A percentile compares a stretch with the other conserved stretches of the same genome.
Evolutionary conservation across 2,888 invertebrate species (phyloP).

Genomic region (Napeogenes sylphis): DNA sequence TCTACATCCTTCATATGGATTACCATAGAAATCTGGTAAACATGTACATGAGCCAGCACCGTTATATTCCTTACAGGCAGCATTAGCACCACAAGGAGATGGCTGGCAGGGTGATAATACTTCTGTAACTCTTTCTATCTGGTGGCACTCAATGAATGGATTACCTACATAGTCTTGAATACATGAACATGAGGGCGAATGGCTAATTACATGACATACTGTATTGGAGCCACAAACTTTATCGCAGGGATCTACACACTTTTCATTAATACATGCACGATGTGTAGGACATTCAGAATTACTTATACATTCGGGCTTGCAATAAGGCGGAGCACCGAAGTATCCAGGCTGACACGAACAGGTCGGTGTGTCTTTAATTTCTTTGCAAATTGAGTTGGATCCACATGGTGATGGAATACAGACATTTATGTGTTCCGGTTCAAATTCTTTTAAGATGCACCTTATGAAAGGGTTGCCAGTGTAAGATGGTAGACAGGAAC

Average conservation of each 20-base stretch:
- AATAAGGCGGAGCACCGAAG: slow-evolving; percentile 84
- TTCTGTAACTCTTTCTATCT: slow-evolving; percentile 57
- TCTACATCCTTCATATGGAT: slow-evolving; percentile 83
- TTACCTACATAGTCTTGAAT: slow-evolving; percentile 82
- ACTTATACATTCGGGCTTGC: slow-evolving; percentile 87
- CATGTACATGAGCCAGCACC: slow-evolving; percentile 83
- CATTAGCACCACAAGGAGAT: slow-evolving; percentile 82
- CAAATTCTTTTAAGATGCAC: slow-evolving; percentile 76
- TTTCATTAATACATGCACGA: slow-evolving; percentile 85
- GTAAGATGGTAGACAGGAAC: slow-evolving; percentile 81
- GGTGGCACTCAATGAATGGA: slow-evolving; percentile 83
- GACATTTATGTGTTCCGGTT: slow-evolving; percentile 77
- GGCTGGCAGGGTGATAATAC: slow-evolving; percentile 77
- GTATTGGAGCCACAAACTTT: slow-evolving; percentile 84
- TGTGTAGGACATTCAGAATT: slow-evolving; percentile 85
- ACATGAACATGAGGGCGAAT: slow-evolving; percentile 85
- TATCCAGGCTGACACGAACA: slow-evolving; percentile 85
- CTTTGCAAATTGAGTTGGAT: slow-evolving; percentile 85
- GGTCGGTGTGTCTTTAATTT: slow-evolving; percentile 81
- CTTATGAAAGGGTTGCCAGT: slow-evolving; percentile 87
- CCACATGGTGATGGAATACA: slow-evolving; percentile 89
- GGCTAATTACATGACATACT: slow-evolving; percentile 85
- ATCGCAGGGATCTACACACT: slow-evolving; percentile 86
- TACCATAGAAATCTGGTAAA: slow-evolving; percentile 81
- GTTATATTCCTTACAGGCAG: slow-evolving; percentile 79